Base-by-base conservation (phyloP, 37 sponge, comb jelly and placozoan genomes). In the Crambe crambe region DNA sequence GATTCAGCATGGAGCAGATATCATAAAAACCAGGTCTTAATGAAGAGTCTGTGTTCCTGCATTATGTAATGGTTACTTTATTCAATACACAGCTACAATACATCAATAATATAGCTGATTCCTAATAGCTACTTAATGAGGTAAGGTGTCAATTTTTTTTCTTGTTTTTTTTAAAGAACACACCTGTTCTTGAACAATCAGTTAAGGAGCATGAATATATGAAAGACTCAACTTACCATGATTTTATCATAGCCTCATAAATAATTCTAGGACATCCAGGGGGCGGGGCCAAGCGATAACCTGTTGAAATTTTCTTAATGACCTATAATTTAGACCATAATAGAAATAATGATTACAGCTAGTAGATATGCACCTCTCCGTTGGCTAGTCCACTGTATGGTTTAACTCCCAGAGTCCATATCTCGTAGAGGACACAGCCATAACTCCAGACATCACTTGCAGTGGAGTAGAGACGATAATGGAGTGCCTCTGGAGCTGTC, bases 381-480 rank as follows among this genome's bases (percentile, higher is more conserved):
- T 65, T 65, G 27, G 66, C 30, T 2, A 30, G 31, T 1, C 10
- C 35, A 9, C 35, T 3, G 31, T 31, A 65, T 65, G 66, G 66
- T 65, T 65, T 73, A 56, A 32, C 20, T 54, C 79, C 79, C 29
- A 79, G 34, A 3, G 69, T 42, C 79, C 79, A 79, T 65, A 82
- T 82, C 42, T 82, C 83, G 40, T 82, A 73, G 1, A 82, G 47
- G 15, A 82, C 42, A 30, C 74, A 73, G 18, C 83, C 83, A 61
- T 67, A 73, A 41, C 74, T 72, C 83, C 83, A 82, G 5, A 82
- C 42, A 29, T 82, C 83, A 82, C 83, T 73, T 40, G 76, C 76
- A 60, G 40, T 61, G 62, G 76, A 76, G 60, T 26, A 61, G 37
- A 51, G 39, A 21, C 27, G 61, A 61, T 58, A 76, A 36, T 35